Evolutionary conservation across 1,140 invertebrate species (phyloP), one percentile per base, ranked within the genome.

Genomic region (Apis florea): DNA sequence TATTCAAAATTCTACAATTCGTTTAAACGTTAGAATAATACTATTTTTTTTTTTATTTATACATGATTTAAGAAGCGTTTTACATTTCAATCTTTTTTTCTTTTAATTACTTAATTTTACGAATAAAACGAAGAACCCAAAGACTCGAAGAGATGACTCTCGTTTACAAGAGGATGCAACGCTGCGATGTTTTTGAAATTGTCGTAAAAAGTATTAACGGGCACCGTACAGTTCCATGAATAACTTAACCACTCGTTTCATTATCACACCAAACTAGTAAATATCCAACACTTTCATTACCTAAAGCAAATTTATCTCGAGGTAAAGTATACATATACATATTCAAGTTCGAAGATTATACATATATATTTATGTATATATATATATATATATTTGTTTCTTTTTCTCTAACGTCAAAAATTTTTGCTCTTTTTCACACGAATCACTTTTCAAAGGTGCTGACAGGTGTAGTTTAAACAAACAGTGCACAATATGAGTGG

Each of bases 31-130:
- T 90, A 90, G 80, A 88, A 88, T 90, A 89, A 77, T 79, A 89
- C 70, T 88, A 85, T 90, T 88, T 64, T 26, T 79, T 64, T 67
- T 13, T n/a, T 63, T 9, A 8, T 91, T 90, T 88, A 89, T 86
- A 88, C 82, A 83, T 81, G 72, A 88, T 74, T 89, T 85, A 86
- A 89, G 74, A 92, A 91, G 90, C 90, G 90, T 86, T 91, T 92
- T 90, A 84, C 79, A 89, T 90, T 91, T 91, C 77, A 88, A 83
- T 85, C 79, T 79, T 8, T 19, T 13, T 21, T 11, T 0, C 11
- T 24, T 73, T 73, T 63, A 58, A 77, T 80, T 75, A 26, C 69
- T 87, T 82, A 68, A 40, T 49, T 61, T 69, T 79, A 80, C 81
- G 72, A 72, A 78, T 79, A 56, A 47, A 66, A 73, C 47, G 49